Evolutionary conservation across 2,888 invertebrate species (phyloP).

Genomic region (Drosophila aldrichi): DNA sequence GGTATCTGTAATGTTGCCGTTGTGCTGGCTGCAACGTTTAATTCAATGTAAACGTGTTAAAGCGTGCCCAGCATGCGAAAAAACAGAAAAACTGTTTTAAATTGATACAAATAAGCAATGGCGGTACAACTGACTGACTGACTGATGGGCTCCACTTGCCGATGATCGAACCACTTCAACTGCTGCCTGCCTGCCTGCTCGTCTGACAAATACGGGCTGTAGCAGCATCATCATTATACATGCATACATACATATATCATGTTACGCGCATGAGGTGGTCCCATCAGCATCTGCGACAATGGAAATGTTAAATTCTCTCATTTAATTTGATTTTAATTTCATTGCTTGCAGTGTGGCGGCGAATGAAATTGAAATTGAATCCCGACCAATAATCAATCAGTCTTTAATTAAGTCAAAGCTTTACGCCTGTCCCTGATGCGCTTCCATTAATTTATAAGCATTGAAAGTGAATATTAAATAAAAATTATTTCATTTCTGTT

Average conservation of each 20-base stretch:
- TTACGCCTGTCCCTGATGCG: background rate
- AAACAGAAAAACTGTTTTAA: conserved; percentile 50
- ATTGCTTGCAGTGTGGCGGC: conserved; percentile 9
- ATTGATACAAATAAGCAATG: conserved; percentile 66
- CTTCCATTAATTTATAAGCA: background rate
- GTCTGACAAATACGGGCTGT: conserved; percentile 13
- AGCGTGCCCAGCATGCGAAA: conserved; percentile 65
- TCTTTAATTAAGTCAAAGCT: conserved; percentile 21
- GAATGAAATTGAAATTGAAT: conserved; percentile 38
- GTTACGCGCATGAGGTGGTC: conserved; percentile 29
- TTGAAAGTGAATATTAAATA: conserved; percentile 7
- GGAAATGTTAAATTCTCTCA: conserved; percentile 32
- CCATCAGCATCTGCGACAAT: conserved; percentile 33
- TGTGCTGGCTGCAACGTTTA: conserved; percentile 66
- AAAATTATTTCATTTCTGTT: background rate
- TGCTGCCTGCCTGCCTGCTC: background rate
- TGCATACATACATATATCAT: conserved; percentile 6
- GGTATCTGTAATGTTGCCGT: conserved; percentile 54
- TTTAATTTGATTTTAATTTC: conserved; percentile 55
- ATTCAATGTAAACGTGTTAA: conserved; percentile 79
- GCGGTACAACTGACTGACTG: conserved; percentile 45
- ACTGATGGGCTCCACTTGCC: conserved; percentile 22
- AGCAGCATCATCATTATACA: conserved; percentile 35
- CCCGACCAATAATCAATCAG: conserved; percentile 34
- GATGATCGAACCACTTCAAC: conserved; percentile 3